These are phyloP conservation scores for Podarcis siculus DNA, from an alignment of 2,797 vertebrate genomes.

Conservation along the genomic window DNA sequence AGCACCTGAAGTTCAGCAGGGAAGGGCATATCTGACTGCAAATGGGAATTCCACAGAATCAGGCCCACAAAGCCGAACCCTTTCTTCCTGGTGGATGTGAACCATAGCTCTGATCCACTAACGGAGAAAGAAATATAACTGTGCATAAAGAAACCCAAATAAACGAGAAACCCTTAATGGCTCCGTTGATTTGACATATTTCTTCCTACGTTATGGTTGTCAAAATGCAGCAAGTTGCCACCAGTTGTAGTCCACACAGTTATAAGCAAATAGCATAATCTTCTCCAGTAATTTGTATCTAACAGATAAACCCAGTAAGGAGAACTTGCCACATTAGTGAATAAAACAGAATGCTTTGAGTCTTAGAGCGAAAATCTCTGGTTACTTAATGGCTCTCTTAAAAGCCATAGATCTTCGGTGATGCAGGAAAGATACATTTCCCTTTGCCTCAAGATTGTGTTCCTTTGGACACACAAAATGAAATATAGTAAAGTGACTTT, in stretches of 20 bases:
- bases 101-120: no score
- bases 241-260: neutral
- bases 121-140: neutral
- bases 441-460: neutral
- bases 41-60: no score
- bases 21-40: no score
- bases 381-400: slow-evolving; percentile 7
- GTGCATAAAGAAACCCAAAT: neutral
- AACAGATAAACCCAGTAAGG: slow-evolving; percentile 41
- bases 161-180: neutral
- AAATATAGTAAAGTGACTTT: slow-evolving; percentile 42
- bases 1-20: no score
- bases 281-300: slow-evolving; percentile 10
- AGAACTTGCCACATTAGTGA: slow-evolving; percentile 30
- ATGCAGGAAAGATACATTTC: neutral
- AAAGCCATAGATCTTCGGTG: slow-evolving; percentile 7
- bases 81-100: no score
- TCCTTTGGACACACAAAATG: slow-evolving; percentile 42
- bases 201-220: neutral
- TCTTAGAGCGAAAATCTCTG: slow-evolving; percentile 34
- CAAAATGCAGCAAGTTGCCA: neutral
- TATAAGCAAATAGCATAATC: slow-evolving; percentile 18
- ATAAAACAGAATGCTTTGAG: slow-evolving; percentile 33
- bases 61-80: no score
- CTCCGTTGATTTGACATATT: neutral